A percentile compares a stretch with the other conserved stretches of the same genome.
Evolutionary conservation across 2,888 invertebrate genomes (phyloP).

Genomic region (Tenthredo distinguenda): DNA sequence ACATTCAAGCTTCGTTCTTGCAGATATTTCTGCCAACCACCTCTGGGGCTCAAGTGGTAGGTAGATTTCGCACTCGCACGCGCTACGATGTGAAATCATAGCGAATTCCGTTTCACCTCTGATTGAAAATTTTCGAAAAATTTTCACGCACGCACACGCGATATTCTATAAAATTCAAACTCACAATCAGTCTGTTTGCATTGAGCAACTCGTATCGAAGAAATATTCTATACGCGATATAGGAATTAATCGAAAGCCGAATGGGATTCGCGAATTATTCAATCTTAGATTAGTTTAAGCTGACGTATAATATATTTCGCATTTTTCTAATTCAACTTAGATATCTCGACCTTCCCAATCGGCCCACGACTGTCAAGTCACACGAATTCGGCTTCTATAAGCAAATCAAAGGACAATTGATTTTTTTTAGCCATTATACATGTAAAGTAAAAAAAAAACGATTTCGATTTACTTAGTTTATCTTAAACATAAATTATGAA

Average conservation of each 20-base stretch:
- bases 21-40: constrained; percentile 43
- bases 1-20: neutral
- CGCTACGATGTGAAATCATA: neutral
- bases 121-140: neutral
- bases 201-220: constrained; percentile 40
- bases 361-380: neutral
- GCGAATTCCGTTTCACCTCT: neutral
- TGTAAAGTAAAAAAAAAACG: neutral
- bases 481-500: neutral
- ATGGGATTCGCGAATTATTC: neutral
- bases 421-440: neutral
- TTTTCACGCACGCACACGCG: neutral
- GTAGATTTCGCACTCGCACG: neutral
- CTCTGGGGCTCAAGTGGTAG: constrained; percentile 54
- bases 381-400: neutral
- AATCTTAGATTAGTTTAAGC: neutral
- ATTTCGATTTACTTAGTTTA: neutral
- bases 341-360: neutral
- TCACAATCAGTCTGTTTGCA: constrained; percentile 43
- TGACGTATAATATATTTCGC: neutral
- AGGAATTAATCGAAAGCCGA: neutral
- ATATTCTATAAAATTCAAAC: neutral
- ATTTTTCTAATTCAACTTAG: neutral
- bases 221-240: neutral
- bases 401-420: neutral